Conservation (phyloP, 2,797 vertebrate species). For the Pyrocephalus nanus region DNA sequence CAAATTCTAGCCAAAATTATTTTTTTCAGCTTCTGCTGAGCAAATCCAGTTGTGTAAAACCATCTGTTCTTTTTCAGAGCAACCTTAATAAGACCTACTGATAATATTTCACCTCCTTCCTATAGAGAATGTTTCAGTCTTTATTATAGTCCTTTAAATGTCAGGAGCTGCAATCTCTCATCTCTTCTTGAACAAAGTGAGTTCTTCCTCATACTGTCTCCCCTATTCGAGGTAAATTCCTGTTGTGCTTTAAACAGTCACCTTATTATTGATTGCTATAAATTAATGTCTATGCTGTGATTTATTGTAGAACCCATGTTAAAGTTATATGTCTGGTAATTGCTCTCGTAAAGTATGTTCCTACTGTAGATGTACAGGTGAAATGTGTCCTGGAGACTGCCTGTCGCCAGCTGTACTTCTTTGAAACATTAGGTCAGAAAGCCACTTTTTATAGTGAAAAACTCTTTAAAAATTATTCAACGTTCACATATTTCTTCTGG, state of each 20-base stretch:
- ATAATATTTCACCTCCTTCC: slow-evolving; percentile 37
- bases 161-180: neutral
- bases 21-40: slow-evolving; percentile 17
- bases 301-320: neutral
- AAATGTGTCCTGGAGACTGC: slow-evolving; percentile 30
- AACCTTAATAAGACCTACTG: slow-evolving; percentile 42
- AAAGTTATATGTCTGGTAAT: slow-evolving; percentile 30
- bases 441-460: neutral
- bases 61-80: slow-evolving; percentile 51
- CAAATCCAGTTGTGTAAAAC: slow-evolving; percentile 30
- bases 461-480: neutral
- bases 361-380: slow-evolving; percentile 10
- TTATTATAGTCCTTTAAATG: neutral
- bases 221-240: slow-evolving; percentile 61
- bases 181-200: slow-evolving; percentile 45
- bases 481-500: neutral
- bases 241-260: slow-evolving; percentile 43
- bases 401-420: slow-evolving; percentile 21
- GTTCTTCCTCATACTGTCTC: slow-evolving; percentile 40
- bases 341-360: slow-evolving; percentile 16
- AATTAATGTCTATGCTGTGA: slow-evolving; percentile 42
- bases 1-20: slow-evolving; percentile 44
- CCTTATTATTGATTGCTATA: slow-evolving; percentile 53
- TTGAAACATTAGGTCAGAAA: slow-evolving; percentile 4
- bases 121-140: slow-evolving; percentile 5